Evolutionary conservation across 2,888 invertebrate species (phyloP).

Genomic region (Aphidius colemani): DNA sequence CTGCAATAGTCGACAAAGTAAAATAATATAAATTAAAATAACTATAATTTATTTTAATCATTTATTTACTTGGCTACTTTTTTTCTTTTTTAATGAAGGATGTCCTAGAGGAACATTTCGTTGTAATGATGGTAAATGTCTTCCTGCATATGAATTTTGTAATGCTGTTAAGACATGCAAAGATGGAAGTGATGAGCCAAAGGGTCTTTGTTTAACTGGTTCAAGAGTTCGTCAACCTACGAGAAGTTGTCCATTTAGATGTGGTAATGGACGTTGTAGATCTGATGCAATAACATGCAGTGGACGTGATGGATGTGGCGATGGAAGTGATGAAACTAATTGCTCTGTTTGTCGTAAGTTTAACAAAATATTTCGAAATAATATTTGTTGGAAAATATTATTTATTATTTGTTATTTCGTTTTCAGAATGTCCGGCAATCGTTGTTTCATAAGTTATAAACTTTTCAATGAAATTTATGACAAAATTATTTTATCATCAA

Average conservation of each 20-base stretch:
- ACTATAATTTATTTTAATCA: neutral
- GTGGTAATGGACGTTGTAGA: conserved; percentile 85
- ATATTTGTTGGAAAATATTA: neutral
- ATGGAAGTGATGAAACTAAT: conserved; percentile 83
- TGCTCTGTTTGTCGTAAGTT: conserved; percentile 88
- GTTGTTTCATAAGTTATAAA: conserved; percentile 13
- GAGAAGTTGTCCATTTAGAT: conserved; percentile 80
- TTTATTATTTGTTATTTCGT: conserved; percentile 29
- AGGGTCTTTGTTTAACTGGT: conserved; percentile 62
- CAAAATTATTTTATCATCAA: too few relatives aligned
- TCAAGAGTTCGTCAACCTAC: conserved; percentile 57
- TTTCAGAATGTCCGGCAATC: conserved; percentile 65
- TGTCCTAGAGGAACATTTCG: conserved; percentile 85
- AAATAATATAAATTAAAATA: conserved; percentile 52
- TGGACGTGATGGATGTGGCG: conserved; percentile 89
- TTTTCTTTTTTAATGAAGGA: conserved; percentile 45
- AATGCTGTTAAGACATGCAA: conserved; percentile 85
- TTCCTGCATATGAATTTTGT: conserved; percentile 90
- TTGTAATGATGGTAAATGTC: conserved; percentile 83
- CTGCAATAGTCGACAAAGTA: conserved; percentile 66
- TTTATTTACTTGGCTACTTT: conserved; percentile 1
- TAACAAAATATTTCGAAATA: conserved; percentile 1
- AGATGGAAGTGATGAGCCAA: conserved; percentile 88
- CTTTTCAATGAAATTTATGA: too few relatives aligned
- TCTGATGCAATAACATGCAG: conserved; percentile 89